Conservation (phyloP, 2,797 vertebrate genomes). For the Simalia tracyae region DNA sequence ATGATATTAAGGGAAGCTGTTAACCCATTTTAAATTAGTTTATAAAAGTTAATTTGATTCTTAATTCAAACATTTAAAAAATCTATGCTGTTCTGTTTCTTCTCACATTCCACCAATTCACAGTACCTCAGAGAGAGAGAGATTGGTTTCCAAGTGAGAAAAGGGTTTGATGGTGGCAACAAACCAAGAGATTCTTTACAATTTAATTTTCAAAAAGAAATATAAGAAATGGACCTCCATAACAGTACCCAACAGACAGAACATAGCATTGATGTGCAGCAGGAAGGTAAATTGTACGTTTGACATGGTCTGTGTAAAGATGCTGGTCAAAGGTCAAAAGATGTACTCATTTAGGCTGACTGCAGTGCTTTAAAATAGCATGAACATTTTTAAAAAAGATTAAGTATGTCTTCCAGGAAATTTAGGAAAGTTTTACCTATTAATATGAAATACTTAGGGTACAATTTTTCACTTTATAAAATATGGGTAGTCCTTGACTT, state of each 20-base stretch:
- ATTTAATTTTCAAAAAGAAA: not conserved
- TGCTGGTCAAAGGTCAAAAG: not conserved
- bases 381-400: not conserved
- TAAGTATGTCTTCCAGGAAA: not conserved
- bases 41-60: not conserved
- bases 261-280: not conserved
- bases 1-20: not conserved
- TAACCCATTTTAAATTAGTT: not conserved
- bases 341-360: not conserved
- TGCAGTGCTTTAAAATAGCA: not conserved
- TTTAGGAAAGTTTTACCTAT: not conserved
- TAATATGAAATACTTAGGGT: not conserved
- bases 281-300: not conserved
- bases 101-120: not conserved
- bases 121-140: not conserved
- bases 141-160: not conserved
- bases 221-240: not conserved
- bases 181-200: not conserved
- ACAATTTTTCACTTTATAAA: not conserved
- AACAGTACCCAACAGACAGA: not conserved
- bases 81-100: not conserved
- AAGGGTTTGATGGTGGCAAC: not conserved
- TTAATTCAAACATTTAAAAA: not conserved
- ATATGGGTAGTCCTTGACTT: not conserved
- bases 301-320: not conserved